Evolutionary conservation across 2,113 vertebrate genomes (phyloP).

Genomic region (Cheilinus undulatus): DNA sequence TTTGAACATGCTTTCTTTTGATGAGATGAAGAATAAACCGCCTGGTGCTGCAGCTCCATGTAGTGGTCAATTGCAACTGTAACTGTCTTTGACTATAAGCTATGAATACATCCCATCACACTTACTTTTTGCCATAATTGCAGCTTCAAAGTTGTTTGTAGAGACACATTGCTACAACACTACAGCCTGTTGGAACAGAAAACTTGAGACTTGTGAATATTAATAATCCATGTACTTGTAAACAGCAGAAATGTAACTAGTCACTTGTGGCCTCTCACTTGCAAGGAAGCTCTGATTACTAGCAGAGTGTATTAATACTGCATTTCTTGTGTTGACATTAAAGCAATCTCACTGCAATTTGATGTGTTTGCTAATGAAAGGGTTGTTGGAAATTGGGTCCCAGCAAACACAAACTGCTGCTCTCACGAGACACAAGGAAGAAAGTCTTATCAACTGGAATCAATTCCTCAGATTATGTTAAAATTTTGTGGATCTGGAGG

Average conservation of each 20-base stretch:
- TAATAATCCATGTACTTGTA: not conserved
- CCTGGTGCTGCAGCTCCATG: no score
- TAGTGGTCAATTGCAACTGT: no score
- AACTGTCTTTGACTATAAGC: not conserved
- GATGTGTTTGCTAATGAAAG: not conserved
- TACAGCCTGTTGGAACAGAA: not conserved
- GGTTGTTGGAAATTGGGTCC: not conserved
- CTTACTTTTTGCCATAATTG: not conserved
- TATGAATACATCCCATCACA: not conserved
- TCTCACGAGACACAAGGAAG: not conserved
- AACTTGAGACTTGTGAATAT: constrained; percentile 1
- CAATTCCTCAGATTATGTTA: not conserved
- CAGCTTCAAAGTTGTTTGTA: not conserved
- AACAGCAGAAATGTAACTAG: not conserved
- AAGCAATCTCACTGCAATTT: not conserved
- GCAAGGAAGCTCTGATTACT: not conserved
- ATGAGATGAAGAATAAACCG: no score
- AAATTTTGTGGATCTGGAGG: not conserved
- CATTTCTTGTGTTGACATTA: not conserved
- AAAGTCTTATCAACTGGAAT: not conserved
- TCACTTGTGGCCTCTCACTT: not conserved
- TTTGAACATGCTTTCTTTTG: no score
- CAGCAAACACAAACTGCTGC: no score
- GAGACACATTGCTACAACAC: not conserved
- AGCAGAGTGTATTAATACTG: not conserved